A percentile compares a stretch with the other conserved stretches of the same genome.
These are phyloP conservation scores for Sceliomorpha sp. DNA, from an alignment of 2,888 invertebrate species.

Conservation along the genomic window DNA sequence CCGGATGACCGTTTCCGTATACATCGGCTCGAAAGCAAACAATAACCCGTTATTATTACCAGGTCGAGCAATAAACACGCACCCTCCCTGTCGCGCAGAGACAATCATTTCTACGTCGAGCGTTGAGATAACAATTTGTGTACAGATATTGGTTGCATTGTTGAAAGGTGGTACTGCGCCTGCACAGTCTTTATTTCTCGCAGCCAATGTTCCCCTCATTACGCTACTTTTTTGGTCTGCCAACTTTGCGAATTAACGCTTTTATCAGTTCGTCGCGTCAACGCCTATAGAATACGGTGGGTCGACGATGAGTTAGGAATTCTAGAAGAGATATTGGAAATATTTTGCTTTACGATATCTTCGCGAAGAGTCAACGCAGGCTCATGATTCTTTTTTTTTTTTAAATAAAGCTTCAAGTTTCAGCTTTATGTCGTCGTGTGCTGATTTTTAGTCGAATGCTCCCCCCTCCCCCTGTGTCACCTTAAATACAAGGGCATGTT, in stretches of 20 bases:
- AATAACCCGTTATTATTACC: conserved; percentile 71
- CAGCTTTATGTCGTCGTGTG: too few species aligned
- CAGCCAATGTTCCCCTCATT: conserved; percentile 27
- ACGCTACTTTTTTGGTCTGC: conserved; percentile 38
- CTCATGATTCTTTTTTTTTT: too few species aligned
- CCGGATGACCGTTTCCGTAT: conserved; percentile 49
- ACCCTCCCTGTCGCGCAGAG: conserved; percentile 10
- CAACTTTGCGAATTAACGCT: conserved; percentile 27
- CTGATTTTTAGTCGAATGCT: too few species aligned
- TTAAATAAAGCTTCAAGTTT: too few species aligned
- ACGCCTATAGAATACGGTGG: conserved; percentile 9
- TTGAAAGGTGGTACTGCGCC: conserved; percentile 35
- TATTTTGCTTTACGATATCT: too few species aligned
- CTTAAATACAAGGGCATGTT: too few species aligned
- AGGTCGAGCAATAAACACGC: conserved; percentile 70
- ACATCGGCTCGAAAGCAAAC: conserved; percentile 52
- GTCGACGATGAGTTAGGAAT: too few species aligned
- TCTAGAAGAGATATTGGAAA: too few species aligned
- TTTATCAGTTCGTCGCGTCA: conserved; percentile 12
- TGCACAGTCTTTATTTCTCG: conserved; percentile 35
- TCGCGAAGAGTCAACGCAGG: too few species aligned
- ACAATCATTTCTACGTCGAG: conserved; percentile 35
- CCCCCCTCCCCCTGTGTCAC: too few species aligned
- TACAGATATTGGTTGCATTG: conserved; percentile 50
- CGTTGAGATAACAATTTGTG: conserved; percentile 42